Conservation (phyloP, 2,888 invertebrate genomes). For the Eupithecia subfuscata region DNA sequence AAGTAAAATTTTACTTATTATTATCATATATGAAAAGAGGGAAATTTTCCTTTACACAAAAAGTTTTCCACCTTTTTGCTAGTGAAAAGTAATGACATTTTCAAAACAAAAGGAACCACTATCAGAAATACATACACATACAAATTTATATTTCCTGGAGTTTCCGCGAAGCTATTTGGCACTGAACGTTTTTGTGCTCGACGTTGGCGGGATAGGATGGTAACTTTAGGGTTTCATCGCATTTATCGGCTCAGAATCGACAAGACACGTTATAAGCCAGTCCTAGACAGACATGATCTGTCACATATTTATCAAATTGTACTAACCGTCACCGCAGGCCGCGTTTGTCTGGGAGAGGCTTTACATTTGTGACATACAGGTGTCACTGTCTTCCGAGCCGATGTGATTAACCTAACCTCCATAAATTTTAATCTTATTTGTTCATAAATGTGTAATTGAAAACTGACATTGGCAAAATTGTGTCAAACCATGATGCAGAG, state of each 20-base stretch:
- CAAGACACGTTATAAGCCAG: neutral
- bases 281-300: too few relatives aligned
- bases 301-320: neutral
- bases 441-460: too few relatives aligned
- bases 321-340: neutral
- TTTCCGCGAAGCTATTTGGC: conserved; percentile 9
- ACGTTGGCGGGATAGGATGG: conserved; percentile 1
- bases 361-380: neutral
- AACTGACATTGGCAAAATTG: too few relatives aligned
- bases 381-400: neutral
- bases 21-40: too few relatives aligned
- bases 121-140: neutral
- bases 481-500: too few relatives aligned
- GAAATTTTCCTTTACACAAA: neutral
- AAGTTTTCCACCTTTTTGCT: neutral
- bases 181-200: conserved; percentile 2
- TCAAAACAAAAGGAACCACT: conserved; percentile 1
- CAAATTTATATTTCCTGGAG: conserved; percentile 8
- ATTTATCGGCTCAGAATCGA: neutral
- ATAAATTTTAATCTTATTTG: too few relatives aligned
- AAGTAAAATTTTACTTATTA: too few relatives aligned
- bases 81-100: neutral
- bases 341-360: neutral
- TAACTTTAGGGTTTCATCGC: neutral
- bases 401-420: neutral